Conservation (phyloP, 2,888 invertebrate genomes). For the Thera obeliscata region DNA sequence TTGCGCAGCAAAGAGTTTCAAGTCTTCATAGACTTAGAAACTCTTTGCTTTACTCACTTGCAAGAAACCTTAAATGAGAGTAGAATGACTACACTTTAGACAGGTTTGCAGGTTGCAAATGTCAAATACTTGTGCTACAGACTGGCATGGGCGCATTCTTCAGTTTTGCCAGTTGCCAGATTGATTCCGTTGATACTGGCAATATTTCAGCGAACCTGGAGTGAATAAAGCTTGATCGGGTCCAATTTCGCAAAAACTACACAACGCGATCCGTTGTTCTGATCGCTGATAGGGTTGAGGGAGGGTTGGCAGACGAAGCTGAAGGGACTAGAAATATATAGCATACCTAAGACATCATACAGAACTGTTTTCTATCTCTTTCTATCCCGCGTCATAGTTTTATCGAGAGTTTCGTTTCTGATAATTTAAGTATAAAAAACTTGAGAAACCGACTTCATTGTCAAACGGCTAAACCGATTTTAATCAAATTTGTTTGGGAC, state of each 20-base stretch:
- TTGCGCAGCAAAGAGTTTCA: no score
- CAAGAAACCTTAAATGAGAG: no score
- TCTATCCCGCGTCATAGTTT: no score
- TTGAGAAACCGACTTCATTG: no score
- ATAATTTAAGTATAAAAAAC: no score
- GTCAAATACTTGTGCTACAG: not conserved
- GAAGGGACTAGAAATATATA: not conserved
- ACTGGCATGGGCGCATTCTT: slow-evolving; percentile 23
- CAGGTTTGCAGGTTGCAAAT: not conserved
- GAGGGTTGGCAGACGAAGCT: slow-evolving; percentile 59
- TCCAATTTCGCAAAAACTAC: slow-evolving; percentile 84
- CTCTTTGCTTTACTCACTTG: no score
- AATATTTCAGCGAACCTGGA: slow-evolving; percentile 64
- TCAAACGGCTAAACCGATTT: no score
- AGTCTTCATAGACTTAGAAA: no score
- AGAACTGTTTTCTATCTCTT: not conserved
- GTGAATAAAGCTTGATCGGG: slow-evolving; percentile 73
- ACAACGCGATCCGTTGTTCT: slow-evolving; percentile 81
- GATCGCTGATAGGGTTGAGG: slow-evolving; percentile 76
- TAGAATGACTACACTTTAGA: no score
- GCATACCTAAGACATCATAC: not conserved
- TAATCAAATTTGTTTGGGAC: no score
- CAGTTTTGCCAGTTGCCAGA: slow-evolving; percentile 46
- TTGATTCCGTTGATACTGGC: slow-evolving; percentile 51
- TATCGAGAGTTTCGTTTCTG: no score